A percentile compares a stretch with the other conserved stretches of the same genome.
Conservation (phyloP, 2,113 vertebrate genomes). For the Tragelaphus strepsiceros region DNA sequence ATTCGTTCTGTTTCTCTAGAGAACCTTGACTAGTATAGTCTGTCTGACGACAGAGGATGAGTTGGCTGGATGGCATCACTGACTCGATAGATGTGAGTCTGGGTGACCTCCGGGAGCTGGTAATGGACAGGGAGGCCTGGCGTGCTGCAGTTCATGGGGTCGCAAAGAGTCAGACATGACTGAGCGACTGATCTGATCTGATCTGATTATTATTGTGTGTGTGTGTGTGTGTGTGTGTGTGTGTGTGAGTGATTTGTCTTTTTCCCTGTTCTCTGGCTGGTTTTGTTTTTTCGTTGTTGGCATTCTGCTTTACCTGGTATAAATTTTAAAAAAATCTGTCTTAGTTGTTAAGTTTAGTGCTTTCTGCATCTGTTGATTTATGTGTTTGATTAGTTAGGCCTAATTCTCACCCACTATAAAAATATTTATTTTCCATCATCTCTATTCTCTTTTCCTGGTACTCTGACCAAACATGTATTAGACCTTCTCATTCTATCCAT, state of each 20-base stretch:
- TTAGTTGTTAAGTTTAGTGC: not conserved
- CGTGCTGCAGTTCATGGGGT: no score
- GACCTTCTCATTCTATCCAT: not conserved
- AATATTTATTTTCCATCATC: not conserved
- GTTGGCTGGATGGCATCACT: no score
- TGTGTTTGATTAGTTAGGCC: not conserved
- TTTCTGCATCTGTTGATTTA: not conserved
- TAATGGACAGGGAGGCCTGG: no score
- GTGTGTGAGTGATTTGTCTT: not conserved
- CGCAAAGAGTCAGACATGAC: no score
- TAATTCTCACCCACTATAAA: not conserved
- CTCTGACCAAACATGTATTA: not conserved
- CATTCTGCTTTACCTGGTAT: not conserved
- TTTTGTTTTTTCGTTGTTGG: not conserved
- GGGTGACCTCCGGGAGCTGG: no score
- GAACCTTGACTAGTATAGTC: not conserved
- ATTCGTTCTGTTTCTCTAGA: not conserved
- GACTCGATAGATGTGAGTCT: no score
- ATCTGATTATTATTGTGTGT: not conserved
- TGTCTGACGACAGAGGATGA: not conserved
- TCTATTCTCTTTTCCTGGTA: not conserved
- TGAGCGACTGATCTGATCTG: no score
- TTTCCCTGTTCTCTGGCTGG: not conserved
- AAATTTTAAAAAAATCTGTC: not conserved
- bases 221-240: not conserved